Conservation (phyloP, 2,797 vertebrate genomes). For the Rhynchotus rufescens region DNA sequence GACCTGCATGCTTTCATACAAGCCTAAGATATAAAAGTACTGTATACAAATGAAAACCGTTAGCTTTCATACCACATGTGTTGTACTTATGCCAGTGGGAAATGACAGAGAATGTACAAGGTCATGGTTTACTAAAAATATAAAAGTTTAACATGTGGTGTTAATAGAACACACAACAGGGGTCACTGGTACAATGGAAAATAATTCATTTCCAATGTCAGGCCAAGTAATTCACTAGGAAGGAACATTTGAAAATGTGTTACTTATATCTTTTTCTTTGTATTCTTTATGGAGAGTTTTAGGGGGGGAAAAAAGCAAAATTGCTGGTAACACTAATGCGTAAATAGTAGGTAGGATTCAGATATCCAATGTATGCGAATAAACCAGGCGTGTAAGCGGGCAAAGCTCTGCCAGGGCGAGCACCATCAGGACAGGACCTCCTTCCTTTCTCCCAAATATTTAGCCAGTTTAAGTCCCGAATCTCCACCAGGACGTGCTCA, state of each 20-base stretch:
- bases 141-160: slow-evolving; percentile 75
- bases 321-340: not conserved
- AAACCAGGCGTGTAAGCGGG: not conserved
- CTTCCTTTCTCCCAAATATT: not conserved
- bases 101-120: slow-evolving; percentile 71
- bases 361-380: not conserved
- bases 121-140: slow-evolving; percentile 77
- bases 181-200: slow-evolving; percentile 74
- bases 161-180: slow-evolving; percentile 79
- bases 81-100: slow-evolving; percentile 67
- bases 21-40: slow-evolving; percentile 14
- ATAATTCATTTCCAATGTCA: slow-evolving; percentile 68
- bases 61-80: slow-evolving; percentile 68
- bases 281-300: not conserved
- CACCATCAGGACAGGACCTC: not conserved
- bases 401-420: not conserved
- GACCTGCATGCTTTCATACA: slow-evolving; percentile 42
- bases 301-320: not conserved
- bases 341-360: not conserved
- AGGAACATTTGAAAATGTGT: slow-evolving; percentile 54
- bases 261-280: slow-evolving; percentile 48
- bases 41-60: slow-evolving; percentile 68
- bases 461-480: not conserved
- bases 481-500: not conserved
- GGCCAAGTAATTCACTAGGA: slow-evolving; percentile 58